Evolutionary conservation across 2,797 vertebrate species (phyloP).

Genomic region (Sylvia borin): DNA sequence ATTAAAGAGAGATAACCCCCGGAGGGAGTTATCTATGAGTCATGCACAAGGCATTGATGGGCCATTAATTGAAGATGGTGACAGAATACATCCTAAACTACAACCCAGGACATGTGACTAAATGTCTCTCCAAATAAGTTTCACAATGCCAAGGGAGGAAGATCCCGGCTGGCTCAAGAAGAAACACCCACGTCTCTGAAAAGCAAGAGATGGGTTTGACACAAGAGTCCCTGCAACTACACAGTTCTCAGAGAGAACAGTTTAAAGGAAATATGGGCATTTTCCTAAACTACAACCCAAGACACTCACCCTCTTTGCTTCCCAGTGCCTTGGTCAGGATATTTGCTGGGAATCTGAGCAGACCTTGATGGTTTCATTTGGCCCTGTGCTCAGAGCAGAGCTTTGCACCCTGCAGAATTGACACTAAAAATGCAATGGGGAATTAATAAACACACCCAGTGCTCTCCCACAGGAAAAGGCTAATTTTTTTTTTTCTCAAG

Average conservation of each 20-base stretch:
- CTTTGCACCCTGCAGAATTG: neutral
- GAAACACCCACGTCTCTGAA: accelerated
- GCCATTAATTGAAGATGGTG: too few relatives aligned
- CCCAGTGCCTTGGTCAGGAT: neutral
- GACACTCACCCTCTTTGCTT: neutral
- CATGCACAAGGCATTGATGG: too few relatives aligned
- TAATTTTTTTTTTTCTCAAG: neutral
- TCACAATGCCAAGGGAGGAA: neutral
- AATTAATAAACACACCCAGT: neutral
- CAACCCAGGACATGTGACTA: too few relatives aligned
- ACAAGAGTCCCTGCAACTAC: neutral
- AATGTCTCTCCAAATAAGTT: accelerated
- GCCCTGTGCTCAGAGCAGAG: neutral
- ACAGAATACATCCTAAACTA: too few relatives aligned
- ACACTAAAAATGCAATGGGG: neutral
- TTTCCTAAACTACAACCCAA: too few relatives aligned
- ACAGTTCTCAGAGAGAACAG: neutral
- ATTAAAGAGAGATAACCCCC: too few relatives aligned
- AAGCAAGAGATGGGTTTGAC: neutral
- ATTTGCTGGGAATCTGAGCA: neutral
- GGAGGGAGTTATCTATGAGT: too few relatives aligned
- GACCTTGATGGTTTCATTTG: accelerated
- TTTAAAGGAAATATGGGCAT: neutral
- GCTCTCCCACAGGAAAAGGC: neutral
- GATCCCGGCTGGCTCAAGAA: neutral